Percentiles rank a stretch among this genome's conserved stretches.
Evolutionary conservation across 37 sponge, comb jelly and placozoan species (phyloP).

Genomic region (Eunapius fragilis): DNA sequence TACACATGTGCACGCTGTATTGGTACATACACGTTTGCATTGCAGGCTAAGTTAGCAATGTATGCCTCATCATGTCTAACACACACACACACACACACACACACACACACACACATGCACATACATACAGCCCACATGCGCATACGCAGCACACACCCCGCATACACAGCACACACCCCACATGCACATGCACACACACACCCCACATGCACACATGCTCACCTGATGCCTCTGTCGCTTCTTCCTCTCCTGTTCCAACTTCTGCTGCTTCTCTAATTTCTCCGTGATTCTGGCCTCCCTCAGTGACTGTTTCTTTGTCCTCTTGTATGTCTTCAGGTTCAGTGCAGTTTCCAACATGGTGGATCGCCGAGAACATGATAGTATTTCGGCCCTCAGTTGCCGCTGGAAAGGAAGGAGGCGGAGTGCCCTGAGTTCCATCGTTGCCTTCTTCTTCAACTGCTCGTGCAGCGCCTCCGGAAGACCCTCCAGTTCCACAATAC

Average conservation of each 20-base stretch:
- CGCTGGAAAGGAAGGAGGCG: constrained; percentile 91
- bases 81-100: not conserved
- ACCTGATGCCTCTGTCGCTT: constrained; percentile 94
- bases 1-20: too few species aligned
- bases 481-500: constrained; percentile 82
- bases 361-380: constrained; percentile 76
- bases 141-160: not conserved
- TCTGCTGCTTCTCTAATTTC: constrained; percentile 97
- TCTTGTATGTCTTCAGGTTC: constrained; percentile 93
- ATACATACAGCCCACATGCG: constrained; percentile 8
- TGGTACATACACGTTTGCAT: not conserved
- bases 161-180: not conserved
- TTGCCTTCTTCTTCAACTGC: constrained; percentile 55
- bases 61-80: not conserved
- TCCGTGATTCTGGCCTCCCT: constrained; percentile 97
- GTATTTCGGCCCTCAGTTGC: constrained; percentile 87
- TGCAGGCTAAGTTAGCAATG: too few species aligned
- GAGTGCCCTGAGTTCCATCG: constrained; percentile 92
- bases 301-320: constrained; percentile 92
- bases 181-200: not conserved
- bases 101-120: not conserved
- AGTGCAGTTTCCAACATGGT: constrained; percentile 96
- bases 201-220: constrained; percentile 12
- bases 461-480: constrained; percentile 57
- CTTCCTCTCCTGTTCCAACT: constrained; percentile 84